A percentile compares a stretch with the other conserved stretches of the same genome.
Evolutionary conservation across 2,888 invertebrate species (phyloP).

Genomic region (Cheilosia pagana): DNA sequence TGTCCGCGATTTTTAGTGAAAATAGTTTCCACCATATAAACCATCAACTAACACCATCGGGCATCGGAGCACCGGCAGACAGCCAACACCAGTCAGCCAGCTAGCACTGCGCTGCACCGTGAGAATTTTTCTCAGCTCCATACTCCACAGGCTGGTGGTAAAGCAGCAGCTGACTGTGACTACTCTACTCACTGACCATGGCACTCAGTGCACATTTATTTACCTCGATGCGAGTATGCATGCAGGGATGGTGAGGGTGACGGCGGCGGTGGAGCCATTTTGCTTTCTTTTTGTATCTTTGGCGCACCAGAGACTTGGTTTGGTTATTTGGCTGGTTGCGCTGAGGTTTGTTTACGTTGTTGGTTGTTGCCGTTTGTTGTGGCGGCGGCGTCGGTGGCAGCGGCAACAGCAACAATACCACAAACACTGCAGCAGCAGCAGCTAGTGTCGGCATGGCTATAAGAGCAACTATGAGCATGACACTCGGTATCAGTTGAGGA

Average conservation of each 20-base stretch:
- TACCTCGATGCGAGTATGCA: slow-evolving; percentile 22
- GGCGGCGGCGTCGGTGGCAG: slow-evolving; percentile 49
- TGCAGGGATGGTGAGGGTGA: no score
- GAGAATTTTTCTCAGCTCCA: slow-evolving; percentile 69
- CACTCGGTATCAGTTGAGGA: slow-evolving; percentile 70
- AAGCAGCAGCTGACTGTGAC: slow-evolving; percentile 73
- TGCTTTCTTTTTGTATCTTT: slow-evolving; percentile 69
- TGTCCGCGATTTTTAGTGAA: slow-evolving; percentile 69
- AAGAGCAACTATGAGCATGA: slow-evolving; percentile 73
- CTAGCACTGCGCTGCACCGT: slow-evolving; percentile 61
- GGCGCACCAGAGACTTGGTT: slow-evolving; percentile 50
- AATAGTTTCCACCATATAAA: slow-evolving; percentile 67
- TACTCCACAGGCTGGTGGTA: slow-evolving; percentile 58
- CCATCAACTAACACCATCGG: slow-evolving; percentile 13
- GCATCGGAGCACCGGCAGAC: neutral
- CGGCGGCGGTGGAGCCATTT: slow-evolving; percentile 45
- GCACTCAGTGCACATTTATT: slow-evolving; percentile 71
- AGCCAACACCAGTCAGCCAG: slow-evolving; percentile 16
- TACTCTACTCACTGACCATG: slow-evolving; percentile 74
- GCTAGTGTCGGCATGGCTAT: slow-evolving; percentile 72
- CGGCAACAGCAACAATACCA: slow-evolving; percentile 24
- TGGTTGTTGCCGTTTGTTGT: slow-evolving; percentile 61
- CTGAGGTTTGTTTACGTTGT: slow-evolving; percentile 74
- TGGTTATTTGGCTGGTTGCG: slow-evolving; percentile 60
- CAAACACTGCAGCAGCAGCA: slow-evolving; percentile 20